Percentiles rank a stretch among this genome's conserved stretches.
Conservation (phyloP, 2,113 vertebrate species). For the Aptenodytes patagonicus region DNA sequence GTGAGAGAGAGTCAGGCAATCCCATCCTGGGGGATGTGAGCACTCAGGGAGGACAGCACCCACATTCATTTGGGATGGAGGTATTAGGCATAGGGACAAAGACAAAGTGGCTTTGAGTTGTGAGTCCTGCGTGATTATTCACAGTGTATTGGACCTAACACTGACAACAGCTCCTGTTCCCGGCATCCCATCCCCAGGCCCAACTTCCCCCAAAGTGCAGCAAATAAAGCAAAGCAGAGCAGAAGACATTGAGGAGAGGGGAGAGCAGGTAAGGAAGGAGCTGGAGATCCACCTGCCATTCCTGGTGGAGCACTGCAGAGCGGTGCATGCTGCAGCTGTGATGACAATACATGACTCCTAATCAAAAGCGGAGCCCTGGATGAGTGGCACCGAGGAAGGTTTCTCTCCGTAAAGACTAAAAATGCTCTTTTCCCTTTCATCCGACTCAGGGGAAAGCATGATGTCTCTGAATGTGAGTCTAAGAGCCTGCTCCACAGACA, state of each 20-base stretch:
- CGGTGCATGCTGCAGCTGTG: fast-evolving
- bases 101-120: background rate
- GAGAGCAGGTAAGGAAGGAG: background rate
- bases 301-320: background rate
- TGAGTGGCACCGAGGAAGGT: fast-evolving
- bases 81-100: background rate
- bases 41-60: background rate
- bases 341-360: background rate
- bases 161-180: background rate
- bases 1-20: too few species aligned
- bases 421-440: background rate
- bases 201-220: background rate
- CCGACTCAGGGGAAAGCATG: fast-evolving
- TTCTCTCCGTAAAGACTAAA: background rate
- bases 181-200: background rate
- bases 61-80: background rate
- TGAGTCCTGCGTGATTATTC: background rate
- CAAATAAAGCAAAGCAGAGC: background rate
- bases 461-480: background rate
- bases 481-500: background rate
- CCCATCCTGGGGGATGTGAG: background rate
- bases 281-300: background rate
- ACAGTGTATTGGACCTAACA: background rate
- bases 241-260: background rate
- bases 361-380: fast-evolving